These are phyloP conservation scores for Nicator chloris DNA, from an alignment of 2,113 vertebrate genomes.

Conservation along the genomic window DNA sequence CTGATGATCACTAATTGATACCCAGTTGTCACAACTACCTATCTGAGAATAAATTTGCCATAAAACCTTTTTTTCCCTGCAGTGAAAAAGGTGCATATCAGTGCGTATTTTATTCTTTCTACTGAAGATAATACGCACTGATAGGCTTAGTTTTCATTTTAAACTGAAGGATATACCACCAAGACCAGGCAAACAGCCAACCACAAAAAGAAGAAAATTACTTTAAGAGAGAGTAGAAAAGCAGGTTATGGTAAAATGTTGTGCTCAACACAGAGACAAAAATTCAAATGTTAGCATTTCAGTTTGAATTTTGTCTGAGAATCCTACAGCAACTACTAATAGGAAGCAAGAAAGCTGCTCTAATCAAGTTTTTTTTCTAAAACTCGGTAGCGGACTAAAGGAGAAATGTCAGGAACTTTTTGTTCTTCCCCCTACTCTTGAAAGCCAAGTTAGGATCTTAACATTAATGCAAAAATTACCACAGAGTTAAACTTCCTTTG, in stretches of 20 bases:
- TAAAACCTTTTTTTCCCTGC: background rate
- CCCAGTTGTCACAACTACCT: background rate
- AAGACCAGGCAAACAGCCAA: background rate
- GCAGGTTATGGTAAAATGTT: background rate
- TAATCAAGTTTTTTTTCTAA: background rate
- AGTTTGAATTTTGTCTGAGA: background rate
- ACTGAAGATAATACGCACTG: fast-evolving
- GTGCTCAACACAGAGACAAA: background rate
- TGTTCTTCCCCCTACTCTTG: background rate
- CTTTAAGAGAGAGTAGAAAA: background rate
- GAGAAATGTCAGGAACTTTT: background rate
- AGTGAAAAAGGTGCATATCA: too few relatives aligned
- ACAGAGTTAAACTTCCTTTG: background rate
- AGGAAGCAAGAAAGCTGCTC: background rate
- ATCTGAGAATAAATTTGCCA: background rate
- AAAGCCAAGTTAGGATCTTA: background rate
- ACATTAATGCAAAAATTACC: background rate
- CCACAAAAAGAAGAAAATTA: background rate
- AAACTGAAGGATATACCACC: background rate
- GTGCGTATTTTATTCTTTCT: too few relatives aligned
- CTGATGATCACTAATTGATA: background rate
- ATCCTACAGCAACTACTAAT: background rate
- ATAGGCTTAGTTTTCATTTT: background rate
- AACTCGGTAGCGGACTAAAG: background rate
- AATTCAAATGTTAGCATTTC: background rate